phyloP scores from a whole-genome alignment of 2,113 vertebrate species.

The Meleagris gallopavo region DNA sequence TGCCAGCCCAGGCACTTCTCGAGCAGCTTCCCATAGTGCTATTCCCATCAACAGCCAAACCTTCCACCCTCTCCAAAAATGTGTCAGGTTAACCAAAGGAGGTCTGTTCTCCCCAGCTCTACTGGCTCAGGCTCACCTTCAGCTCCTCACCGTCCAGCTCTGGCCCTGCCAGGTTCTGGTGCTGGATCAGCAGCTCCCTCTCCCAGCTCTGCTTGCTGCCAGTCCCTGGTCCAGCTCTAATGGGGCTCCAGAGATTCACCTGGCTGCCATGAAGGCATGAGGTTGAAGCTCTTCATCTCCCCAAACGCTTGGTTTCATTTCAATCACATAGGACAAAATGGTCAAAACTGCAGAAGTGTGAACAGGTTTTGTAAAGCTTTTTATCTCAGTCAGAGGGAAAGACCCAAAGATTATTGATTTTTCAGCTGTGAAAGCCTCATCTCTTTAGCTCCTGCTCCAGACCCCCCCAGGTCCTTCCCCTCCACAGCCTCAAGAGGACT shows the following conservation, averaged over 20 bases:
- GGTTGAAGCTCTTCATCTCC: rapidly evolving
- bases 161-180: background rate
- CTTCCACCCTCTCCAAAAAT: background rate
- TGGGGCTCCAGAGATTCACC: rapidly evolving
- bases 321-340: background rate
- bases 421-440: background rate
- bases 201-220: background rate
- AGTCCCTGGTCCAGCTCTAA: background rate
- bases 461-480: background rate
- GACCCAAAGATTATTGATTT: background rate
- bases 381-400: background rate
- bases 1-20: background rate
- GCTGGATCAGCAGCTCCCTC: background rate
- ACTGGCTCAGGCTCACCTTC: background rate
- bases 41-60: background rate
- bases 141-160: rapidly evolving
- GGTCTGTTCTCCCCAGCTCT: background rate
- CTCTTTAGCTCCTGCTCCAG: background rate
- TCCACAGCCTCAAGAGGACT: background rate
- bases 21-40: background rate
- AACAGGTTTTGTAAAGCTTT: background rate
- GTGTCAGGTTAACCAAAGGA: background rate
- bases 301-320: rapidly evolving
- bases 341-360: background rate
- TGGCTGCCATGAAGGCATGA: background rate